Conservation (phyloP, 2,113 vertebrate species). For the Sinocyclocheilus grahami region DNA sequence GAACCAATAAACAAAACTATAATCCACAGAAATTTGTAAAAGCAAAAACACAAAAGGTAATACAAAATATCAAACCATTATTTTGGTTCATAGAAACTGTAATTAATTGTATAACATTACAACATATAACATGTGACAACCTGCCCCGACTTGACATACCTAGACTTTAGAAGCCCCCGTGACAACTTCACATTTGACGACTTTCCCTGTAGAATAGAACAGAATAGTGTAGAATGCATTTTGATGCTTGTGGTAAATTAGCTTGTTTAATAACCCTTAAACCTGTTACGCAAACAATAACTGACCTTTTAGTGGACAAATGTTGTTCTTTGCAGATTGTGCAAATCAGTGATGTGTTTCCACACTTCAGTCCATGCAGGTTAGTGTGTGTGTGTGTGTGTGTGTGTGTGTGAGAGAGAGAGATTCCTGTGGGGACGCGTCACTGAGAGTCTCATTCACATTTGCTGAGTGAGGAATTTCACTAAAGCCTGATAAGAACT, state of each 20-base stretch:
- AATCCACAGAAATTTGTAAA: neutral
- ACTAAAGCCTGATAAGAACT: constrained; percentile 71
- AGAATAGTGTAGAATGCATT: neutral
- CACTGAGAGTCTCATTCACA: constrained; percentile 67
- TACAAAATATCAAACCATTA: neutral
- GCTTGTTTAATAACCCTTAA: too few relatives aligned
- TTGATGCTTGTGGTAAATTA: neutral
- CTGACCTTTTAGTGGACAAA: constrained; percentile 5
- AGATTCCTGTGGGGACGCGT: constrained; percentile 27
- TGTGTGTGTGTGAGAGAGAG: neutral
- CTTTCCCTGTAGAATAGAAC: neutral
- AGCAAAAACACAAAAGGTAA: neutral
- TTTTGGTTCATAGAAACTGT: neutral
- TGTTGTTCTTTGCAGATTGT: neutral
- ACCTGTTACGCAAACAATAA: neutral
- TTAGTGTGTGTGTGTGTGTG: constrained; percentile 17
- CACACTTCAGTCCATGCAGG: neutral
- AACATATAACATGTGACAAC: neutral
- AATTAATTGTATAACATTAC: neutral
- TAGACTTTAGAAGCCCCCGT: neutral
- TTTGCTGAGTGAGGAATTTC: constrained; percentile 76
- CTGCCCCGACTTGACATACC: too few relatives aligned
- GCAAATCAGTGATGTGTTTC: neutral
- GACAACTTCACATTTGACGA: neutral
- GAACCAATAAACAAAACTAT: neutral